phyloP scores from a whole-genome alignment of 2,797 vertebrate species.

The Steatocranus sp. region DNA sequence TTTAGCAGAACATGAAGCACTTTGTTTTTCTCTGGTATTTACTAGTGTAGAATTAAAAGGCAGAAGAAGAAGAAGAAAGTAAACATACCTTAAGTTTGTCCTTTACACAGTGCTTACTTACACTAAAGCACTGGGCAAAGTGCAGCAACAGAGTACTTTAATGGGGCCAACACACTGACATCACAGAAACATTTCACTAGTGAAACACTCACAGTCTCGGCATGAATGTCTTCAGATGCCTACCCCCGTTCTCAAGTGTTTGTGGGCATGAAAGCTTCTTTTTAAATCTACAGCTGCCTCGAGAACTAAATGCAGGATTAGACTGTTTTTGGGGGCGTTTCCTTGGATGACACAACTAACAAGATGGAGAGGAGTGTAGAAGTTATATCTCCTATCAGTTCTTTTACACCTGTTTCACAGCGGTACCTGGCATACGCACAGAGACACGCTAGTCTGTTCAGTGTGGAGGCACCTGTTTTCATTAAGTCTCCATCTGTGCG shows the following conservation, averaged over 20 bases:
- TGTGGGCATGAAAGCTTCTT: background rate
- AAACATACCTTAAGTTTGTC: background rate
- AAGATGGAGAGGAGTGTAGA: background rate
- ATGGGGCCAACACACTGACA: constrained; percentile 18
- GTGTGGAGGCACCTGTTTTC: background rate
- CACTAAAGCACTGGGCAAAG: background rate
- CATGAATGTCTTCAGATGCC: background rate
- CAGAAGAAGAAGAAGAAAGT: background rate
- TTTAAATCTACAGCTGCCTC: constrained; percentile 1
- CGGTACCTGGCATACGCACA: background rate
- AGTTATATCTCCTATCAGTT: background rate
- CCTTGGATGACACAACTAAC: constrained; percentile 15
- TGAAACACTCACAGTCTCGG: constrained; percentile 1
- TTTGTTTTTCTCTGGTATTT: background rate
- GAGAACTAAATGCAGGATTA: background rate
- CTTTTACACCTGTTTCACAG: background rate
- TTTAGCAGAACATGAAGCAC: background rate
- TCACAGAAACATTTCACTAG: constrained; percentile 11
- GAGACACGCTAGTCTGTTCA: background rate
- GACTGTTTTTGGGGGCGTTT: background rate
- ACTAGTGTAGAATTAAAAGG: background rate
- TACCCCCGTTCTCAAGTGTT: background rate
- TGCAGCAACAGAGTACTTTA: background rate
- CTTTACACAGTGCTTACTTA: background rate
- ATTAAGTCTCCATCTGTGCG: constrained; percentile 17